These are phyloP conservation scores for Eupithecia subfuscata DNA, from an alignment of 2,888 invertebrate genomes.

Conservation along the genomic window DNA sequence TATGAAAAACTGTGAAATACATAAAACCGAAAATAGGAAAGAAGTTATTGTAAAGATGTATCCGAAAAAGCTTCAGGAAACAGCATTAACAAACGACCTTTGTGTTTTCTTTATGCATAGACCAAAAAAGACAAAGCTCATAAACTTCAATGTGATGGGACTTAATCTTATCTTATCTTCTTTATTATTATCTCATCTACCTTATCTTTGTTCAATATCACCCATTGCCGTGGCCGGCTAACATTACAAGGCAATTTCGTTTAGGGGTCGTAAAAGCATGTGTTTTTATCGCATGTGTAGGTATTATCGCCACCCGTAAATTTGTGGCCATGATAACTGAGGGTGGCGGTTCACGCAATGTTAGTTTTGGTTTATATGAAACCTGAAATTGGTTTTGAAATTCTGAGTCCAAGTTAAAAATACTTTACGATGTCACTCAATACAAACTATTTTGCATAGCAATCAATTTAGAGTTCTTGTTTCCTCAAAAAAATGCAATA, in stretches of 20 bases:
- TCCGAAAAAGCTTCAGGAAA: background rate
- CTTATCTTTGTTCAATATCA: slow-evolving; percentile 31
- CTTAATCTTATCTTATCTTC: slow-evolving; percentile 21
- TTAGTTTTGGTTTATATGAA: background rate
- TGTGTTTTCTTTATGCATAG: background rate
- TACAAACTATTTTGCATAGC: background rate
- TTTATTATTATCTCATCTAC: slow-evolving; percentile 11
- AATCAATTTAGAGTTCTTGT: background rate
- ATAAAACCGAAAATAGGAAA: background rate
- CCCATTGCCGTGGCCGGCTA: slow-evolving; percentile 35
- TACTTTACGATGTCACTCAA: background rate
- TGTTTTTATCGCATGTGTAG: slow-evolving; percentile 56
- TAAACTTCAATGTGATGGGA: slow-evolving; percentile 11
- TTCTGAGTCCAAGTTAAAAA: background rate
- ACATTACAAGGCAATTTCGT: slow-evolving; percentile 67
- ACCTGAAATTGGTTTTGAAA: background rate
- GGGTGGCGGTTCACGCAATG: background rate
- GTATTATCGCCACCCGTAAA: slow-evolving; percentile 36
- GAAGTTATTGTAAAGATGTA: background rate
- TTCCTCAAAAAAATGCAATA: background rate
- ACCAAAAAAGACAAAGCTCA: background rate
- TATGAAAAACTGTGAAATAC: background rate
- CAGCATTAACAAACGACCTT: background rate
- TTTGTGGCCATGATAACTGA: slow-evolving; percentile 18
- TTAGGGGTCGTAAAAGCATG: slow-evolving; percentile 64